A percentile compares a stretch with the other conserved stretches of the same genome.
Conservation (phyloP, 2,113 vertebrate species). For the Puma concolor region DNA sequence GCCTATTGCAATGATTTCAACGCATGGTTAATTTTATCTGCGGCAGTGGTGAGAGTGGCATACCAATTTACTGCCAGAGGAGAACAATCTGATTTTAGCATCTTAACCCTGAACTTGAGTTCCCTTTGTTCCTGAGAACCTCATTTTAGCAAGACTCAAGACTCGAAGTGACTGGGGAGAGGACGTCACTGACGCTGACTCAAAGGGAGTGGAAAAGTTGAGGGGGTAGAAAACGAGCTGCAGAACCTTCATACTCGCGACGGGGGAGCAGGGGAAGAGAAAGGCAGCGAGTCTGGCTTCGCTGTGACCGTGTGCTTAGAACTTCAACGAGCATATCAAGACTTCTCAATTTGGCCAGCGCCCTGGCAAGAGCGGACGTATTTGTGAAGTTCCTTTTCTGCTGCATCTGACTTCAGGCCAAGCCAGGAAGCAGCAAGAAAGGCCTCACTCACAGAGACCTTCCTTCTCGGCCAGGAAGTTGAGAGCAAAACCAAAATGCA, state of each 20-base stretch:
- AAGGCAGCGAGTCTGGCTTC: background rate
- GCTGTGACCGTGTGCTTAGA: background rate
- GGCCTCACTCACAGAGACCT: constrained; percentile 43
- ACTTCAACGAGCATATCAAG: constrained; percentile 43
- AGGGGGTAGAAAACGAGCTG: background rate
- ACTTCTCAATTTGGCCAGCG: constrained; percentile 36
- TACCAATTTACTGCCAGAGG: constrained; percentile 78
- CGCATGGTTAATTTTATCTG: constrained; percentile 79
- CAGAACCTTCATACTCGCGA: accelerated
- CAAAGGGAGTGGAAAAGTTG: constrained; percentile 29
- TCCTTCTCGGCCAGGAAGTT: constrained; percentile 68
- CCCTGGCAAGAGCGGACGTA: constrained; percentile 54
- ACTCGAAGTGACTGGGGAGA: constrained; percentile 67
- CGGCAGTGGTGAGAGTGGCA: constrained; percentile 76
- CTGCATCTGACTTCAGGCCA: constrained; percentile 69
- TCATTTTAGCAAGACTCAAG: constrained; percentile 70
- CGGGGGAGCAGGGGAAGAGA: background rate
- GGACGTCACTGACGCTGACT: constrained; percentile 62
- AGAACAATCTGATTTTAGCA: constrained; percentile 80
- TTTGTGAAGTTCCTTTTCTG: constrained; percentile 76
- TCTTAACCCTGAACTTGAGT: constrained; percentile 82
- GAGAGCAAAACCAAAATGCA: constrained; percentile 52
- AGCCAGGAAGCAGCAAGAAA: constrained; percentile 78
- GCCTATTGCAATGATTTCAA: constrained; percentile 77
- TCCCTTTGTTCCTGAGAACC: constrained; percentile 78